Evolutionary conservation across 2,797 vertebrate species (phyloP).

Genomic region (Pangasius mekongensis): DNA sequence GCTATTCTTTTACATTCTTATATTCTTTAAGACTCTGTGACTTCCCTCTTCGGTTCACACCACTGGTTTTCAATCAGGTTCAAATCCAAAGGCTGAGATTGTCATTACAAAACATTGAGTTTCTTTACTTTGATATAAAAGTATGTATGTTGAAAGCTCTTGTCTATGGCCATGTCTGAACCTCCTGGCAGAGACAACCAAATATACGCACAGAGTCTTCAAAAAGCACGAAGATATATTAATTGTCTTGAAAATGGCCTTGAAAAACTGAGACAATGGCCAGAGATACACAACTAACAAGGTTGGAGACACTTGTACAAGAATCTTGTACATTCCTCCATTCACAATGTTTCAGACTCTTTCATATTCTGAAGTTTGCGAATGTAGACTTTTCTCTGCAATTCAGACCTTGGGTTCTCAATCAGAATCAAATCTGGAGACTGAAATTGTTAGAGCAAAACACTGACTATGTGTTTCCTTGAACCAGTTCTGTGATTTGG

Average conservation of each 20-base stretch:
- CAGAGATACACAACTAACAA: too few species aligned
- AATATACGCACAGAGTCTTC: neutral
- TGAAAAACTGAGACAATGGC: neutral
- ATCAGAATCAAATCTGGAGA: neutral
- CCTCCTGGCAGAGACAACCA: too few species aligned
- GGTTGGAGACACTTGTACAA: neutral
- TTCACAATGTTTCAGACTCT: neutral
- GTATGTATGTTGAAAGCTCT: neutral
- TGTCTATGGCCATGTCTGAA: too few species aligned
- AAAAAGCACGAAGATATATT: conserved; percentile 6
- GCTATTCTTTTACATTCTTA: neutral
- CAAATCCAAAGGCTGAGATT: neutral
- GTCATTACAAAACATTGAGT: neutral
- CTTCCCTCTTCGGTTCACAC: neutral
- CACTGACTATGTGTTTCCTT: neutral
- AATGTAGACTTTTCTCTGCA: neutral
- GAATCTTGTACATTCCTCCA: neutral
- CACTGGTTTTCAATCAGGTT: neutral
- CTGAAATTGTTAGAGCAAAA: neutral
- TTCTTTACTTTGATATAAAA: neutral
- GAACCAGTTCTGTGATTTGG: neutral
- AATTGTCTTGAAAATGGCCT: neutral
- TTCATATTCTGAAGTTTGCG: neutral
- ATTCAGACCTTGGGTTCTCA: neutral
- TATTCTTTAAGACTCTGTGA: neutral